phyloP scores from a whole-genome alignment of 2,113 vertebrate genomes.

The Halcyon senegalensis region DNA sequence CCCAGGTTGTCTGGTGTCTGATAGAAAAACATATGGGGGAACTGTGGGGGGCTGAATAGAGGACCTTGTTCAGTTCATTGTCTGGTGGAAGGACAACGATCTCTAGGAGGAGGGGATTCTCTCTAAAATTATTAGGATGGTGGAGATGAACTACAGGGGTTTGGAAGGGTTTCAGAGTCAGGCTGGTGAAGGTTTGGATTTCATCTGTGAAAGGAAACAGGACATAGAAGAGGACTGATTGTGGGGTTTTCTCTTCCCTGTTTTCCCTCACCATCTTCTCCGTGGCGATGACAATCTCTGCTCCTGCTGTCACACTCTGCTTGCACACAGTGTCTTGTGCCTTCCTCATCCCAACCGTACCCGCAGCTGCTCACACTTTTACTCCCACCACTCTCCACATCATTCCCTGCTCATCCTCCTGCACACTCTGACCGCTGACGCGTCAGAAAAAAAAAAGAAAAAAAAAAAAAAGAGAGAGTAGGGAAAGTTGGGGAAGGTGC shows the following conservation, averaged over 20 bases:
- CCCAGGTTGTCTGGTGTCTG: background rate
- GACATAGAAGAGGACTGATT: background rate
- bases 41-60: background rate
- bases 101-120: background rate
- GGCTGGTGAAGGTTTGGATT: background rate
- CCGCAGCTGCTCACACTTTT: background rate
- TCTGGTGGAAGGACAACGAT: background rate
- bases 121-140: background rate
- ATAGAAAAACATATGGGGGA: background rate
- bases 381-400: background rate
- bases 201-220: background rate
- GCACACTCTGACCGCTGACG: no score
- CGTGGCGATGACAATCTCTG: background rate
- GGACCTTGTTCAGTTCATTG: background rate
- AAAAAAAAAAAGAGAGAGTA: fast-evolving
- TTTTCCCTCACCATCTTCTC: fast-evolving
- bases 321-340: background rate
- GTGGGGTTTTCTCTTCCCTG: background rate
- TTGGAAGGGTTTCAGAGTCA: background rate
- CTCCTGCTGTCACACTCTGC: background rate
- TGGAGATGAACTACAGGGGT: background rate
- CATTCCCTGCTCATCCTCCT: background rate
- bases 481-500: fast-evolving
- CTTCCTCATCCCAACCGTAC: background rate
- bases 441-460: background rate